Base-by-base conservation (phyloP, 2,797 vertebrate species). In the Adrianichthys oophorus region DNA sequence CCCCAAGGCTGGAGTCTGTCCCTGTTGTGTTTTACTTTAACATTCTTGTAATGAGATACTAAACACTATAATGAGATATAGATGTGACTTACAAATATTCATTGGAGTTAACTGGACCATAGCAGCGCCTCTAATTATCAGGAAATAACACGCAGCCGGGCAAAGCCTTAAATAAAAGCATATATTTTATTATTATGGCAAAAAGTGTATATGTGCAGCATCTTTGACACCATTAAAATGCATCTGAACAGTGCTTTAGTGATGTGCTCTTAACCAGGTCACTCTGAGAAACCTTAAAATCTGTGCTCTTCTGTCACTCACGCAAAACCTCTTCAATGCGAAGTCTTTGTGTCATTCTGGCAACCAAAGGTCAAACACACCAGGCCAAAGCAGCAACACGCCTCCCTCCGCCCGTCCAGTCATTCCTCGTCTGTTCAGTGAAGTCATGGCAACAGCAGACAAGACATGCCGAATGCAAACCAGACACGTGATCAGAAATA, bases 151-250 rank as follows among this genome's bases (percentile, higher is more conserved):
- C 61, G 72, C 57, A 70, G 46, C 41, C 65, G 78, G 53, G 66
- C 68, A 63, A 82, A 51, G 21, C 51, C 45, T 81, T 65, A 87
- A 90, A 83, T 83, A 92, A 91, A 92, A 89, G 74, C 68, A 83
- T 83, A 68, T 80, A 41, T 74, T 79, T 87, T 76, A 77, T 81
- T 89, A 86, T 86, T 93, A 92, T 90, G 92, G 90, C 90, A 92
- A 92, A 91, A 93, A 89, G 68, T 81, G 72, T 87, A 75, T 90
- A 83, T 89, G 44, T 89, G 91, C 90, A 91, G 85, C 78, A 12
- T 87, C 78, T 89, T 90, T 84, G 86, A 90, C 90, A 90, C 89
- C 80, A 87, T 85, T 87, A 83, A 88, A 90, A 91, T 88, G 77
- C 83, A 87, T 90, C 65, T 76, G 69, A 89, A 91, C 79, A 85